A percentile compares a stretch with the other conserved stretches of the same genome.
phyloP scores from a whole-genome alignment of 2,888 invertebrate genomes.

The Altica lythri region DNA sequence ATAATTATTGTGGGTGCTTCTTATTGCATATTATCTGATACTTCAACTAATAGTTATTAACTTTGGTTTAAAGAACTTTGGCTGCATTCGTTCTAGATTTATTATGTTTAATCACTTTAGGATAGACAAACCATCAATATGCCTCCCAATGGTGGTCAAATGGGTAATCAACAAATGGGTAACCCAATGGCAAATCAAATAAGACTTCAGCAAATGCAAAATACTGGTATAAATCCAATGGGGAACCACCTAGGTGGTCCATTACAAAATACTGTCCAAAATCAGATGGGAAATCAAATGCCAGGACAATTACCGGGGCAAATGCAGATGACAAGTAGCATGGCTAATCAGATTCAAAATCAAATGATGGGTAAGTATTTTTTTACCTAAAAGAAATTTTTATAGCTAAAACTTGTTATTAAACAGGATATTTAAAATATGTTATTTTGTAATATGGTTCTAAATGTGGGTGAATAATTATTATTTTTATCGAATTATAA shows the following conservation, averaged over 20 bases:
- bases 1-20: no score
- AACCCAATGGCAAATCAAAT: slow-evolving; percentile 58
- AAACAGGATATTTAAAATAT: no score
- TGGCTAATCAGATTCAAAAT: slow-evolving; percentile 42
- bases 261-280: slow-evolving; percentile 46
- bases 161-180: slow-evolving; percentile 45
- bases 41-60: no score
- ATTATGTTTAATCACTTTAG: no score
- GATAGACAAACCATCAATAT: slow-evolving; percentile 53
- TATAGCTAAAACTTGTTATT: no score
- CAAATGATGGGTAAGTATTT: slow-evolving; percentile 45
- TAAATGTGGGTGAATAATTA: no score
- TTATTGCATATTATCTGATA: no score
- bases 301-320: slow-evolving; percentile 48
- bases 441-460: no score
- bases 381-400: not conserved
- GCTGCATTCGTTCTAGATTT: no score
- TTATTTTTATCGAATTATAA: no score
- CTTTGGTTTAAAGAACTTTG: no score
- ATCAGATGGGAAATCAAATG: slow-evolving; percentile 46
- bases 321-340: slow-evolving; percentile 49
- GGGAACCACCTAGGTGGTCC: slow-evolving; percentile 53
- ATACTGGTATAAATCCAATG: slow-evolving; percentile 60
- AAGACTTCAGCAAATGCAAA: slow-evolving; percentile 54
- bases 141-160: slow-evolving; percentile 59